phyloP scores from a whole-genome alignment of 2,888 invertebrate genomes.

The Lucinisca nassula region DNA sequence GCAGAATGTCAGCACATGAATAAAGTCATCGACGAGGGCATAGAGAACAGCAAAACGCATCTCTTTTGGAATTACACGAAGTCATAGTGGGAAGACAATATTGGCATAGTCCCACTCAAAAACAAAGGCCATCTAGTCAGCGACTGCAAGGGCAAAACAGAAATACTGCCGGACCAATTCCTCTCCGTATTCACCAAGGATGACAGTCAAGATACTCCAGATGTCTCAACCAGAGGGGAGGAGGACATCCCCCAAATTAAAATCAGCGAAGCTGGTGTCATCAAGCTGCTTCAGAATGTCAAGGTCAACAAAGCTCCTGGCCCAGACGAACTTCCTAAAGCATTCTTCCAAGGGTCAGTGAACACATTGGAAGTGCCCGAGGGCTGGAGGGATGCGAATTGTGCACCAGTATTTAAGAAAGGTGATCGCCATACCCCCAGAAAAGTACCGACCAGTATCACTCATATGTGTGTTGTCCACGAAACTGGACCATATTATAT shows the following conservation, averaged over 20 bases:
- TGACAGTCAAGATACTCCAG: not conserved
- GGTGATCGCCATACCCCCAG: too few relatives aligned
- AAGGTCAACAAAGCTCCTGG: slow-evolving; percentile 51
- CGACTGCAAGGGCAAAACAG: slow-evolving; percentile 53
- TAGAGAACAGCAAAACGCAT: slow-evolving; percentile 32
- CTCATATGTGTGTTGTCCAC: too few relatives aligned
- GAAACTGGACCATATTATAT: too few relatives aligned
- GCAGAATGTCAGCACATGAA: slow-evolving; percentile 48
- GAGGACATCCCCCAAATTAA: not conserved
- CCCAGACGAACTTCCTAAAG: slow-evolving; percentile 55
- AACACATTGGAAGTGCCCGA: too few relatives aligned
- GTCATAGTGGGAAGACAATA: slow-evolving; percentile 31
- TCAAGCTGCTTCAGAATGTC: slow-evolving; percentile 51
- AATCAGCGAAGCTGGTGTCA: slow-evolving; percentile 39
- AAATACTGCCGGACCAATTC: slow-evolving; percentile 47
- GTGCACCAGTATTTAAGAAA: too few relatives aligned
- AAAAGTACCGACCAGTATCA: too few relatives aligned
- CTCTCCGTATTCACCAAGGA: slow-evolving; percentile 51
- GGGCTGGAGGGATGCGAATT: too few relatives aligned
- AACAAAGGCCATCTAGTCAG: slow-evolving; percentile 28
- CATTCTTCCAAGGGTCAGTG: too few relatives aligned
- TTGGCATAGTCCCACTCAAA: slow-evolving; percentile 45
- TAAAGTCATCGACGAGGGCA: slow-evolving; percentile 25
- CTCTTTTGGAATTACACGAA: slow-evolving; percentile 50
- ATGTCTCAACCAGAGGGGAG: slow-evolving; percentile 5